Base-by-base conservation (phyloP, 1,140 invertebrate species). In the Ceratina calcarata region DNA sequence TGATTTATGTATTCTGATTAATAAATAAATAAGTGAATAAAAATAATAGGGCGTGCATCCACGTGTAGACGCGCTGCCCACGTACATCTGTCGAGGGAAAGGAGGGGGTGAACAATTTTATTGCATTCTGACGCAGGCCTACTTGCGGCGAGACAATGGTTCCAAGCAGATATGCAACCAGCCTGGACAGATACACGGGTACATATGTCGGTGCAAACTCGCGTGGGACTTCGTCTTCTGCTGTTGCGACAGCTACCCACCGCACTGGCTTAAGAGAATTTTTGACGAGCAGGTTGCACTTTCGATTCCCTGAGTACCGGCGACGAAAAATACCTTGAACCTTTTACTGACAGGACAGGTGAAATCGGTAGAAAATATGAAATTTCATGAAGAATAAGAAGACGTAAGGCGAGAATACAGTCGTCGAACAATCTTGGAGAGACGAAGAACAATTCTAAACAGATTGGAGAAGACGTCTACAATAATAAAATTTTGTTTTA, bases 191-290 rank as follows among this genome's bases (percentile, higher is more conserved):
- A 85, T 76, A 83, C 61, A 68, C 77, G 82, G 83, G 74, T 84
- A 71, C 81, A 84, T 76, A 83, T 64, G 72, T 81, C 83, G 83
- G 74, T 84, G 76, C 81, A 37, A 37, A 70, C 70, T 84, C 53
- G 83, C 83, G 83, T 85, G 83, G 83, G 83, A 85, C 53, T 84
- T 75, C 68, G 83, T 84, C 82, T 75, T 84, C 82, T 77, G 78
- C 53, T 60, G 82, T 85, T 84, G 82, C 82, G 27, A 85, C 69
- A 84, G 58, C 78, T 84, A 68, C 72, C 64, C 68, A 80, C 82
- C 55, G 6, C 32, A 37, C 32, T 6, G 32, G 62, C 22, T 22
- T 18, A 64, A 45, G 32, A 72, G 75, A 80, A 84, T 85, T 85
- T 85, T 85, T 84, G 72, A 84, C 77, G 78, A 72, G 78, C 78